Evolutionary conservation across 2,113 vertebrate genomes (phyloP).

Genomic region (Balaeniceps rex): DNA sequence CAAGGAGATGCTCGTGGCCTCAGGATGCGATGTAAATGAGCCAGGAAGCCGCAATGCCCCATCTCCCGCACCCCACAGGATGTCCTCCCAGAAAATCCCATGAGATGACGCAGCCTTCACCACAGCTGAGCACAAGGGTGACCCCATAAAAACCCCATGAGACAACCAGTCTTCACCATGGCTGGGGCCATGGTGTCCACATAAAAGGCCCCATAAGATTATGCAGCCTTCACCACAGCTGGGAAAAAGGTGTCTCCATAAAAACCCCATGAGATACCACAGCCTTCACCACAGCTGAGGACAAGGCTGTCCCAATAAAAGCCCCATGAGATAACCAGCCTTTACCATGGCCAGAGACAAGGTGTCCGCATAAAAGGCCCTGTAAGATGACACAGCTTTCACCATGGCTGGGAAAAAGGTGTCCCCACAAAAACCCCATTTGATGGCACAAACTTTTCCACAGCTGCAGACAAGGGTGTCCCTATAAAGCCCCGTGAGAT

Average conservation of each 20-base stretch:
- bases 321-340: neutral
- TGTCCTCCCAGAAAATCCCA: neutral
- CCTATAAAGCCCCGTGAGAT: neutral
- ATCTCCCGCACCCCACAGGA: neutral
- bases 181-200: neutral
- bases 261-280: accelerated
- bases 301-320: neutral
- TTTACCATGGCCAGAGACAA: no score
- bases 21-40: accelerated
- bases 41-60: accelerated
- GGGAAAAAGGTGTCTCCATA: neutral
- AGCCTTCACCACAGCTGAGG: no score
- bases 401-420: no score
- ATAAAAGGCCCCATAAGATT: neutral
- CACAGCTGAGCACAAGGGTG: neutral
- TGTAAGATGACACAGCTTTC: neutral
- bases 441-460: no score
- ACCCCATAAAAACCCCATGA: neutral
- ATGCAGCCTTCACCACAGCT: neutral
- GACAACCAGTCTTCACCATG: neutral
- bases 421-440: neutral
- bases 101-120: neutral
- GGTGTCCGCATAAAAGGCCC: no score
- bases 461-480: neutral
- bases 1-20: accelerated